A percentile compares a stretch with the other conserved stretches of the same genome.
Evolutionary conservation across 2,113 vertebrate species (phyloP).

Genomic region (Colistium nudipinnis): DNA sequence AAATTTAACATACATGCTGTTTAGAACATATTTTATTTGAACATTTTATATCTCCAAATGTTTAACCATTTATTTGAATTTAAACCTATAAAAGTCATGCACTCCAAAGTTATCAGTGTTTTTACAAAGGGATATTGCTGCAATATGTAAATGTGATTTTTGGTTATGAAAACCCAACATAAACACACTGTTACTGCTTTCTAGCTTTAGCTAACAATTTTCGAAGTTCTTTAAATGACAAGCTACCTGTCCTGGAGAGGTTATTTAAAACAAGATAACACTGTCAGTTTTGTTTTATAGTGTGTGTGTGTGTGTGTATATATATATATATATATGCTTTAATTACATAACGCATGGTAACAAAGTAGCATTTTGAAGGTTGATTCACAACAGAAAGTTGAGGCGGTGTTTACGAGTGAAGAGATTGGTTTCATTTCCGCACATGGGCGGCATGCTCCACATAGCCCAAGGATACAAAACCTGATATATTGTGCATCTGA

Average conservation of each 20-base stretch:
- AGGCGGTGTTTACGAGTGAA: constrained; percentile 31
- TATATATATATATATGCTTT: constrained; percentile 19
- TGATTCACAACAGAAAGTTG: constrained; percentile 20
- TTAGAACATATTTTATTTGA: too few relatives aligned
- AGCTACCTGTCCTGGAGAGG: not conserved
- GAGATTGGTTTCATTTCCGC: constrained; percentile 56
- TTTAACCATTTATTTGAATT: too few relatives aligned
- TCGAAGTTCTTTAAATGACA: not conserved
- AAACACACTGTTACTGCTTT: too few relatives aligned
- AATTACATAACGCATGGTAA: constrained; percentile 26
- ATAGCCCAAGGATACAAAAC: constrained; percentile 44
- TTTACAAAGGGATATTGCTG: too few relatives aligned
- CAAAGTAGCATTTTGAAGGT: not conserved
- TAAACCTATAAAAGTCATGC: not conserved
- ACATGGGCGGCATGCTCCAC: constrained; percentile 56
- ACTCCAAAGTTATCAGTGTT: not conserved
- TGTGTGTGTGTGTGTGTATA: too few relatives aligned
- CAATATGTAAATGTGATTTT: too few relatives aligned
- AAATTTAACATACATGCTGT: too few relatives aligned
- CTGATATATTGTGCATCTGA: constrained; percentile 60
- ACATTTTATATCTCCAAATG: too few relatives aligned
- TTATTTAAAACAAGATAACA: not conserved
- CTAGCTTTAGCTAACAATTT: too few relatives aligned
- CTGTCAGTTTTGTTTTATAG: constrained; percentile 5
- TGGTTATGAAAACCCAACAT: too few relatives aligned